Evolutionary conservation across 2,113 vertebrate genomes (phyloP), one percentile per base, ranked within the genome.

Genomic region (Tangachromis dhanisi): DNA sequence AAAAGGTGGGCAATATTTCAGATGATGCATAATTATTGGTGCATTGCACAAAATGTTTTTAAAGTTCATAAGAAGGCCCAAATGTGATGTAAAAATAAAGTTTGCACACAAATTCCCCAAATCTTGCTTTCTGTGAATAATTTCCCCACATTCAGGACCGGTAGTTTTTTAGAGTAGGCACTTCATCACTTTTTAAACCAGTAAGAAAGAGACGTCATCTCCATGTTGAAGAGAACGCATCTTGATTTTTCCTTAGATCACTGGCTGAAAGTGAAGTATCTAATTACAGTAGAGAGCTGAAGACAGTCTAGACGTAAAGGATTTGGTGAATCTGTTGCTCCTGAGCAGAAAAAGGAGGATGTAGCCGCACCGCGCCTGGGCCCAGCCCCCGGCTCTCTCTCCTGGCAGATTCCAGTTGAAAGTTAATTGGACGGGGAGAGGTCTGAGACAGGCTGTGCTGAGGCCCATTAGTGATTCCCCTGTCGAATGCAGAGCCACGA

Each of bases 401-500:
- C 89, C 89, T 95, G 92, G 95, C 94, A 96, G 93, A 96, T 95
- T 95, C 94, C 93, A 93, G 96, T 93, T 96, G 94, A 96, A 97
- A 97, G 95, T 96, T 96, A 96, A 96, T 96, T 97, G 96, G 96
- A 96, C 81, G 86, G 92, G 95, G 96, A 96, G 96, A 96, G 95
- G 96, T 95, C 95, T 95, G 95, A 96, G 96, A 94, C 95, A 93
- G 96, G 92, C 94, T 95, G 95, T 84, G 83, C 94, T 90, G 96
- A 96, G 96, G 95, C 96, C 96, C 96, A 97, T 97, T 97, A 97
- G 95, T 47, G 93, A 96, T 96, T 96, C 96, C 96, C 96, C 94
- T 95, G 96, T 96, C 95, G 96, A 96, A 96, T 95, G 95, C 95
- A 94, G 92, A 96, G 96, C 96, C 95, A 96, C 92, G 92, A 96